phyloP scores from a whole-genome alignment of 1,140 invertebrate genomes.

The Hylaeus anthracinus region DNA sequence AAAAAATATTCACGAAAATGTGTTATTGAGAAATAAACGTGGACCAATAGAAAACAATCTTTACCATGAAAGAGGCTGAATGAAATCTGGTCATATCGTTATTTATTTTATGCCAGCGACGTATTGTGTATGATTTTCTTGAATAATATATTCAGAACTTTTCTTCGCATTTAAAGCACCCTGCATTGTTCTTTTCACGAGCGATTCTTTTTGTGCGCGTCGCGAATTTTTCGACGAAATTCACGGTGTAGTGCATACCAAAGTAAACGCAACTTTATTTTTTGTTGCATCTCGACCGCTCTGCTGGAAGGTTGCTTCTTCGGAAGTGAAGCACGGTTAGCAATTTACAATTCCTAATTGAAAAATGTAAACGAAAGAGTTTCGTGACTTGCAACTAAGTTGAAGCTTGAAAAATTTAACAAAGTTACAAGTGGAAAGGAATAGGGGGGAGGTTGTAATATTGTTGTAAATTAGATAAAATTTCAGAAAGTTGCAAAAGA shows the following conservation, averaged over 20 bases:
- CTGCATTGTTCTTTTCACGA: neutral
- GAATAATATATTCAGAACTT: neutral
- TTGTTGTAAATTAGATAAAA: too few relatives aligned
- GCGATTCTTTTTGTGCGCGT: neutral
- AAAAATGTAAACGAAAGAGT: neutral
- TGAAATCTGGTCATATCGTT: neutral
- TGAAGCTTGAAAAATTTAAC: too few relatives aligned
- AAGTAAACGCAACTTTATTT: constrained; percentile 9
- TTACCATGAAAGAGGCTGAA: neutral
- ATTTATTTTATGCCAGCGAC: neutral
- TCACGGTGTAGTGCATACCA: neutral
- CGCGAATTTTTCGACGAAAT: constrained; percentile 6
- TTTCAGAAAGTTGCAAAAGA: too few relatives aligned
- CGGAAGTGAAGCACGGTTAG: neutral
- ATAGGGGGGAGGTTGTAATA: too few relatives aligned
- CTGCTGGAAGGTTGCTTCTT: constrained; percentile 1
- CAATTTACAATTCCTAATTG: neutral
- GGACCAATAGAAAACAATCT: neutral
- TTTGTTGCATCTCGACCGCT: neutral
- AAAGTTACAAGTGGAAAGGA: too few relatives aligned
- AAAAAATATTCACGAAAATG: neutral
- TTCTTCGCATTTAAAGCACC: neutral
- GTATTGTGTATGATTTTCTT: neutral
- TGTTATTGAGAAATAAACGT: neutral
- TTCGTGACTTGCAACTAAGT: too few relatives aligned